phyloP scores from a whole-genome alignment of 2,797 vertebrate genomes.

The Anableps anableps region DNA sequence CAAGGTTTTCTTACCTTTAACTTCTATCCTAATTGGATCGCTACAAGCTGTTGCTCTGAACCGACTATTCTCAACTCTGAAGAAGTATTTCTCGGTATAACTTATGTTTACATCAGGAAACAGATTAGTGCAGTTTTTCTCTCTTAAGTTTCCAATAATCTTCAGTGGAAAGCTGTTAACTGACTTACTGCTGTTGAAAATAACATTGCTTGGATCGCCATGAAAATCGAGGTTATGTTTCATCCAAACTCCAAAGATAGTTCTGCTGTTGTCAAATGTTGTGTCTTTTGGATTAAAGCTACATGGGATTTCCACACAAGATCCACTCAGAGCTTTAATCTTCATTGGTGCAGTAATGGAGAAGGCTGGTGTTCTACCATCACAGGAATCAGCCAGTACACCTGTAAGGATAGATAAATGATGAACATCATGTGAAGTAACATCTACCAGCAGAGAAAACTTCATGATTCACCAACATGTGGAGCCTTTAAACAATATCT shows the following conservation, averaged over 20 bases:
- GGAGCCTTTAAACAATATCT: neutral
- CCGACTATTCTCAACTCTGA: neutral
- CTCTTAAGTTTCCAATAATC: neutral
- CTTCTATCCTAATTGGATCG: neutral
- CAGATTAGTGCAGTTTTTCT: constrained; percentile 2
- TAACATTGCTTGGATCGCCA: neutral
- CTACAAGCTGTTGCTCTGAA: neutral
- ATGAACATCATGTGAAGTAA: neutral
- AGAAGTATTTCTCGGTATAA: neutral
- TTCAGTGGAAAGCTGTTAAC: neutral
- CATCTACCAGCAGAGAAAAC: no score
- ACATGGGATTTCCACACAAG: constrained; percentile 11
- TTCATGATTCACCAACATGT: neutral
- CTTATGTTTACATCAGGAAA: neutral
- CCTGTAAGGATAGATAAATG: neutral
- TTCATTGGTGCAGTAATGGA: neutral
- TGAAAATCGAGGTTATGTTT: neutral
- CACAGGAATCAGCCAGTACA: neutral
- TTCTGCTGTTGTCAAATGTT: neutral
- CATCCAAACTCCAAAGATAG: neutral
- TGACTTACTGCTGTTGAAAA: neutral
- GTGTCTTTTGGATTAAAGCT: neutral
- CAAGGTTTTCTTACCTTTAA: neutral
- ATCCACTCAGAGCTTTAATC: constrained; percentile 5
- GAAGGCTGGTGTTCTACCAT: neutral